Conservation (phyloP, 2,113 vertebrate species). For the Pelusios castaneus region DNA sequence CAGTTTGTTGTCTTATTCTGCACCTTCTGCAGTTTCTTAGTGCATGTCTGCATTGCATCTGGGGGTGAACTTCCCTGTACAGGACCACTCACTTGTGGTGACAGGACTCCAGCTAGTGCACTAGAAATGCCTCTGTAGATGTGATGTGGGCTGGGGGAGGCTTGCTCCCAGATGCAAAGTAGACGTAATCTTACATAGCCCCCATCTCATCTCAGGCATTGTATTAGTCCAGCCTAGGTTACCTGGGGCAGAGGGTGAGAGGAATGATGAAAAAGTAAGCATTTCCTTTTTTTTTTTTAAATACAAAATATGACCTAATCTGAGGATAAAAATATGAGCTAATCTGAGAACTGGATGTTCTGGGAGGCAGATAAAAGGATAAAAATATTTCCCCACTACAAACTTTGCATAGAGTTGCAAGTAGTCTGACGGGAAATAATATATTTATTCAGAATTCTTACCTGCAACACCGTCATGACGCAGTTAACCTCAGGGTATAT, state of each 20-base stretch:
- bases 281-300: background rate
- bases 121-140: background rate
- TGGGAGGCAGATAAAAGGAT: background rate
- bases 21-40: background rate
- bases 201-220: background rate
- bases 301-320: background rate
- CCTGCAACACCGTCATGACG: background rate
- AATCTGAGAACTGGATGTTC: background rate
- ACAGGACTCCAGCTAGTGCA: background rate
- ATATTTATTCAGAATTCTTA: conserved; percentile 12
- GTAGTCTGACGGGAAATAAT: background rate
- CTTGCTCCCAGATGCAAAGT: background rate
- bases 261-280: background rate
- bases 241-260: background rate
- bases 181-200: background rate
- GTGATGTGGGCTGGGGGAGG: background rate
- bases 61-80: background rate
- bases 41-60: background rate
- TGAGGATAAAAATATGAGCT: background rate
- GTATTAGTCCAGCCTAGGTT: background rate
- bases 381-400: background rate
- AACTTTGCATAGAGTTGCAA: background rate
- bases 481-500: conserved; percentile 70
- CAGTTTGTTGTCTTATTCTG: background rate
- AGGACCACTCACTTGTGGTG: background rate